These are phyloP conservation scores for Elymnias hypermnestra DNA, from an alignment of 1,140 invertebrate species.

Conservation along the genomic window DNA sequence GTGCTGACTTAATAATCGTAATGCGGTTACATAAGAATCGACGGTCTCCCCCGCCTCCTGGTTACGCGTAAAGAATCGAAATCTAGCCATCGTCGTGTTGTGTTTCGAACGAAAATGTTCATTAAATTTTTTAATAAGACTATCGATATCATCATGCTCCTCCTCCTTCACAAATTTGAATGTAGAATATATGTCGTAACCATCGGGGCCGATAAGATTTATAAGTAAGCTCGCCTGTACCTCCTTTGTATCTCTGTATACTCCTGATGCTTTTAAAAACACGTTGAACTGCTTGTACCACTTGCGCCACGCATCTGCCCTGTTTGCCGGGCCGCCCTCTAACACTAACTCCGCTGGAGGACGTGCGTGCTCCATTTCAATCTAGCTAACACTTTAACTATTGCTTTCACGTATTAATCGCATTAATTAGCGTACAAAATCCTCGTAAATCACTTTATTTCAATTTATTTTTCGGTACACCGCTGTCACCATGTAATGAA, in stretches of 20 bases:
- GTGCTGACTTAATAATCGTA: slow-evolving; percentile 14
- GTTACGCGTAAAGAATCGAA: slow-evolving; percentile 23
- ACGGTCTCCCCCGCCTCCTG: slow-evolving; percentile 20
- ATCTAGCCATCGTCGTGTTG: slow-evolving; percentile 9
- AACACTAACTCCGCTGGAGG: too few species aligned
- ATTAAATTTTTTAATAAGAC: neutral
- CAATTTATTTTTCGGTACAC: too few species aligned
- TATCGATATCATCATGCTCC: neutral
- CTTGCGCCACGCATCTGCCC: too few species aligned
- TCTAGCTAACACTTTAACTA: too few species aligned
- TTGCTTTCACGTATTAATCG: too few species aligned
- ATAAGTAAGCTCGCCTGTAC: slow-evolving; percentile 21
- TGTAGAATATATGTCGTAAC: slow-evolving; percentile 2
- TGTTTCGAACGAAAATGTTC: neutral
- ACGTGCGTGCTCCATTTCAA: too few species aligned
- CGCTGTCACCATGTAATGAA: too few species aligned
- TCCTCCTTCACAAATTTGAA: slow-evolving; percentile 3
- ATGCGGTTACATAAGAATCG: slow-evolving; percentile 21
- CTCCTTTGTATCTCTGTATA: slow-evolving; percentile 11
- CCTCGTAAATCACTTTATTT: too few species aligned
- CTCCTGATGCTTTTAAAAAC: slow-evolving; percentile 21
- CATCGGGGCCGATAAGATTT: slow-evolving; percentile 13
- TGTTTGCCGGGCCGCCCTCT: too few species aligned
- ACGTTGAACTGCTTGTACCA: slow-evolving; percentile 6
- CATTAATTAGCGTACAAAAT: too few species aligned